A percentile compares a stretch with the other conserved stretches of the same genome.
These are phyloP conservation scores for Cheilinus undulatus DNA, from an alignment of 2,113 vertebrate species.

Conservation along the genomic window DNA sequence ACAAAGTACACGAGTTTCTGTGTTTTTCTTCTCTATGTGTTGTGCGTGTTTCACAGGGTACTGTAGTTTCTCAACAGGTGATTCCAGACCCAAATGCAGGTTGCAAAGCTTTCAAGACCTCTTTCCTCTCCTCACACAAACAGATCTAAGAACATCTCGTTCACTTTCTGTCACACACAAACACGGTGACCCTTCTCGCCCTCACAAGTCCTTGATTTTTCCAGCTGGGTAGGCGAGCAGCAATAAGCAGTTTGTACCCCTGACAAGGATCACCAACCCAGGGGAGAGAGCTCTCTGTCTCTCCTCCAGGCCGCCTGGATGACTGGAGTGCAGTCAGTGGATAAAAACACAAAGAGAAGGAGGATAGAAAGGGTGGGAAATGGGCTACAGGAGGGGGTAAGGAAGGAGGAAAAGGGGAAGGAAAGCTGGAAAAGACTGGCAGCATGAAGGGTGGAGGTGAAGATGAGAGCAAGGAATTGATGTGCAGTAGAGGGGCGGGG, in stretches of 20 bases:
- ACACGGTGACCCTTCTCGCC: constrained; percentile 51
- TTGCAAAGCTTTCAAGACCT: constrained; percentile 6
- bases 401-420: constrained; percentile 47
- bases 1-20: no score
- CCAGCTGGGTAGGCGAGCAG: constrained; percentile 75
- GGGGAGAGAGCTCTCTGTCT: constrained; percentile 56
- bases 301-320: constrained; percentile 43
- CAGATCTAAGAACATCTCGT: constrained; percentile 8
- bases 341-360: constrained; percentile 59
- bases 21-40: no score
- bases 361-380: constrained; percentile 17
- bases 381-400: constrained; percentile 12
- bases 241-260: constrained; percentile 73
- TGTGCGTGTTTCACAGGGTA: no score
- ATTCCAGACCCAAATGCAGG: no score
- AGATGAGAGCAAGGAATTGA: constrained; percentile 39
- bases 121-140: constrained; percentile 9
- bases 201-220: constrained; percentile 77
- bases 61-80: no score
- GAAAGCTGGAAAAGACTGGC: constrained; percentile 50
- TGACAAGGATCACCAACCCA: constrained; percentile 73
- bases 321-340: constrained; percentile 49
- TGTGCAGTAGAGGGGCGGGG: not conserved
- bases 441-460: constrained; percentile 50
- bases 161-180: constrained; percentile 13